Percentiles rank a stretch among this genome's conserved stretches.
Conservation (phyloP, 37 sponge, comb jelly and placozoan species). For the Halichondria panicea region DNA sequence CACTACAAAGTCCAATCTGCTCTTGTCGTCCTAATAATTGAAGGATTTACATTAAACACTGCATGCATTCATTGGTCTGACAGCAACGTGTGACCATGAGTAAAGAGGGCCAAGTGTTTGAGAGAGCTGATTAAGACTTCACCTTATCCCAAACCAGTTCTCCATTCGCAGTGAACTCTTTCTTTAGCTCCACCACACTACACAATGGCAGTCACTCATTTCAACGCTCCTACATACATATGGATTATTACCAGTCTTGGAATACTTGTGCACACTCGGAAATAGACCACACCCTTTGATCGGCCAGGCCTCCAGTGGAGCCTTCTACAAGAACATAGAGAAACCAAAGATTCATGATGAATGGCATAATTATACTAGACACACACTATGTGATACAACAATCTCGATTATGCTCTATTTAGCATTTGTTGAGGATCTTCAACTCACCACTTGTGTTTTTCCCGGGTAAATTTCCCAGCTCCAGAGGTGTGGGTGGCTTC, state of each 20-base stretch:
- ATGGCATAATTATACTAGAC: no score
- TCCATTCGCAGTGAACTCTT: constrained; percentile 38
- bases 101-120: background rate
- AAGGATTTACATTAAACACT: no score
- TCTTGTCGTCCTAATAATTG: constrained; percentile 71
- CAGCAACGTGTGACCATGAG: background rate
- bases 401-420: no score
- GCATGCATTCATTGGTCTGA: background rate
- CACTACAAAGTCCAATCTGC: constrained; percentile 90
- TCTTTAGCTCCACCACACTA: constrained; percentile 46
- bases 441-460: no score
- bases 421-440: no score
- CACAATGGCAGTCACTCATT: background rate
- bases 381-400: no score
- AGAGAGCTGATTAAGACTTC: background rate
- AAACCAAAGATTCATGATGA: no score
- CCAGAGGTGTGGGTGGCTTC: constrained; percentile 78
- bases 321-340: no score
- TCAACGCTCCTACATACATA: no score
- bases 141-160: constrained; percentile 93
- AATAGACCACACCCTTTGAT: constrained; percentile 90
- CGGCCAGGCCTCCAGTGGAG: constrained; percentile 48
- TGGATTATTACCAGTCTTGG: constrained; percentile 40
- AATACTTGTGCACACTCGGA: constrained; percentile 79
- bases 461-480: constrained; percentile 33